Evolutionary conservation across 2,113 vertebrate species (phyloP), one percentile per base, ranked within the genome.

Genomic region (Emydura subglobosa): DNA sequence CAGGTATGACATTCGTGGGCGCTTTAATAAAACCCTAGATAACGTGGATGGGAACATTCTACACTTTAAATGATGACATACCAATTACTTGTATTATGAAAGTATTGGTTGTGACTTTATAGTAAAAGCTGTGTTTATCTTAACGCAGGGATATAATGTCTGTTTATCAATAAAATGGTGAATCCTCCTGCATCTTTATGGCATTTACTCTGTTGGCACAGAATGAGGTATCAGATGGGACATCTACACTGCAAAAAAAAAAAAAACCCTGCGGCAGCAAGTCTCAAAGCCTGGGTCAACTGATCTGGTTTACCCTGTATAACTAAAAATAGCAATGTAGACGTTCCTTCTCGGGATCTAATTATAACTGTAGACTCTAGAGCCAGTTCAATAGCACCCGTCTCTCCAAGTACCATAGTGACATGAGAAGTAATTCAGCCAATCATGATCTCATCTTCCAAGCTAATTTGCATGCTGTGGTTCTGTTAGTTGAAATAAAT

Each of bases 21-120:
- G 4, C 74, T 27, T 44, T 53, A 74, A 57, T 12, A 13, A 4
- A 24, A 78, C 31, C 87, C 1, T 39, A 55, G 91, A 72, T 83
- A 82, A 59, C 7, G 1, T 0, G 13, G 47, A 0, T 22, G 31
- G 4, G 34, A 85, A 55, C 68, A 51, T 78, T 82, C 19, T 5
- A 34, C 50, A 17, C 78, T 94, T 57, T 1, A 3, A 42, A 83
- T 59, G 27, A 0, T 83, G 74, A 2, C 72, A 27, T 7, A 3
- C 7, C 44, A 8, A 14, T 81, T 76, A 55, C 61, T 78, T 87
- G 3, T 80, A 47, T 78, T 78, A 76, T 76, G 42, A 44, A 78
- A 47, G 42, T 47, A 78, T 47, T 78, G 42, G 74, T 80, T 53
- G 49, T 44, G 47, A 5, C 55, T 83, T 78, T 19, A 1, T 8